Percentiles rank a stretch among this genome's conserved stretches.
phyloP scores from a whole-genome alignment of 2,888 invertebrate species.

The Drymonia ruficornis region DNA sequence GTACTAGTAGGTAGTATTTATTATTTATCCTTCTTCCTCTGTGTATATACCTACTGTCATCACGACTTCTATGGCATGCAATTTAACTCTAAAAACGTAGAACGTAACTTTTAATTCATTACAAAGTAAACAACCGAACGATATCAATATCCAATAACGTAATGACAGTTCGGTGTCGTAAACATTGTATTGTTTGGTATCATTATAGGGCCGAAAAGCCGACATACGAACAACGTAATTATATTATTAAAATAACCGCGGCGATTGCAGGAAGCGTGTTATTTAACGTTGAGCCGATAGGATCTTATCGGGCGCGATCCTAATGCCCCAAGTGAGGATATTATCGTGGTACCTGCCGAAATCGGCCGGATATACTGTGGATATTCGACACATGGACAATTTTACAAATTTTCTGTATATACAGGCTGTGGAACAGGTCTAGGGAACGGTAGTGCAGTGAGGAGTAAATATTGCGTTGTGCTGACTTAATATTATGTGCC shows the following conservation, averaged over 20 bases:
- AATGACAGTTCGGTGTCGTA: constrained; percentile 45
- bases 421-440: constrained; percentile 41
- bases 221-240: constrained; percentile 76
- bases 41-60: not conserved
- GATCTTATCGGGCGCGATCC: constrained; percentile 78
- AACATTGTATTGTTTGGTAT: constrained; percentile 59
- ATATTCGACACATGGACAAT: constrained; percentile 64
- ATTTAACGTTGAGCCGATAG: constrained; percentile 79
- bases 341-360: constrained; percentile 79
- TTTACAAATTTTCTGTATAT: constrained; percentile 39
- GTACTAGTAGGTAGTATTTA: too few relatives aligned
- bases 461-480: not conserved
- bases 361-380: constrained; percentile 64
- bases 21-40: too few relatives aligned
- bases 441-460: not conserved
- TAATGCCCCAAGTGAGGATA: constrained; percentile 82
- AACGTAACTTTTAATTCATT: not conserved
- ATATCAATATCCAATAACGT: constrained; percentile 39
- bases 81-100: too few relatives aligned
- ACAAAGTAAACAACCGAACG: not conserved
- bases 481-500: too few relatives aligned
- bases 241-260: constrained; percentile 81
- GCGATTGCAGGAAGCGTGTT: constrained; percentile 84
- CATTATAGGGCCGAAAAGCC: constrained; percentile 70
- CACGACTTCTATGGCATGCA: too few relatives aligned